Conservation (phyloP, 1,140 invertebrate species). For the Dendroctonus ponderosae region DNA sequence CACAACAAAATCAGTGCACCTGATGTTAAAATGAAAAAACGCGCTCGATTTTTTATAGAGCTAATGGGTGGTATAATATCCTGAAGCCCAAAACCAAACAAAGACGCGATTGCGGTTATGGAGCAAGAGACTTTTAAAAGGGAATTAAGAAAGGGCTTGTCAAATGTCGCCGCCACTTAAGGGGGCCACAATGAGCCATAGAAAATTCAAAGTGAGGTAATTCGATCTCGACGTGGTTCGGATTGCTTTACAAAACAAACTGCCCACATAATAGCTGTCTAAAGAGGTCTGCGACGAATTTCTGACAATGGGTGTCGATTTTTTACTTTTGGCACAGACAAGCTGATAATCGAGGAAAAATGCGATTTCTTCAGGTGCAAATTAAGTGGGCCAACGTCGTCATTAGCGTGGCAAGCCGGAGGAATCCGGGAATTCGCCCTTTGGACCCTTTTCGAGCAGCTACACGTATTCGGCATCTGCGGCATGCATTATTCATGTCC, state of each 20-base stretch:
- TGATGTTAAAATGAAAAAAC: too few species aligned
- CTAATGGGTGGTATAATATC: too few species aligned
- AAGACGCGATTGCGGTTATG: too few species aligned
- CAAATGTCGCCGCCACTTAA: slow-evolving; percentile 35
- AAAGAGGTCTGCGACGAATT: background rate
- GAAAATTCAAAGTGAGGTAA: slow-evolving; percentile 33
- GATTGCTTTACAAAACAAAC: slow-evolving; percentile 33
- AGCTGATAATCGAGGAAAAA: too few species aligned
- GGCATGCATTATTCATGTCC: slow-evolving; percentile 51
- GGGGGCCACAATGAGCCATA: slow-evolving; percentile 27
- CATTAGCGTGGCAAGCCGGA: background rate
- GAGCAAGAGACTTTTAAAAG: slow-evolving; percentile 7
- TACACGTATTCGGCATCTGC: slow-evolving; percentile 52
- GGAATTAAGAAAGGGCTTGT: slow-evolving; percentile 34
- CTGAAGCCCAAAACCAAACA: too few species aligned
- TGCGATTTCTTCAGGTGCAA: background rate
- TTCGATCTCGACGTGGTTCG: slow-evolving; percentile 30
- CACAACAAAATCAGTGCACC: too few species aligned
- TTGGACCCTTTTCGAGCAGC: slow-evolving; percentile 34
- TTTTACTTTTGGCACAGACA: too few species aligned
- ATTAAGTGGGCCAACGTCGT: slow-evolving; percentile 13
- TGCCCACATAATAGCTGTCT: slow-evolving; percentile 35
- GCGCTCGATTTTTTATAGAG: too few species aligned
- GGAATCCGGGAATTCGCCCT: slow-evolving; percentile 21
- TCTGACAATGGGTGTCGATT: background rate